Base-by-base conservation (phyloP, 2,797 vertebrate species). In the Monodelphis domestica region DNA sequence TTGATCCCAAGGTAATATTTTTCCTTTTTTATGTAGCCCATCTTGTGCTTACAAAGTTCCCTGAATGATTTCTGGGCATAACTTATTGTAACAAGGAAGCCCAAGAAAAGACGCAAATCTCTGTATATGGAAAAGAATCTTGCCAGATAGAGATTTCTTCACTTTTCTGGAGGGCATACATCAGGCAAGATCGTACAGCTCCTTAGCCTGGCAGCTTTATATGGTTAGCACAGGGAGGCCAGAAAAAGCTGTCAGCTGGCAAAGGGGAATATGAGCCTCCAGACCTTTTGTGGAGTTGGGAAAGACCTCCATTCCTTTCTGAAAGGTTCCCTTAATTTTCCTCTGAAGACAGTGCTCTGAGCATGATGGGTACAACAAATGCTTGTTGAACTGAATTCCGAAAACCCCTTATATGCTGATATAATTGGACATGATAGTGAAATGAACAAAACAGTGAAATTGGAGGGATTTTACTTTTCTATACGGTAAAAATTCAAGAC, bases 131-230 rank as follows among this genome's bases (percentile, higher is more conserved):
- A 90, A 96, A 90, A 95, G 59, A 89, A 70, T 56, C 38, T 30
- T 63, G 89, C 17, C 1, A 50, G 59, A 96, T 52, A 70, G 29
- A 53, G 56, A 6, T 91, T 91, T 53, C 78, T 96, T 97, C 93
- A 94, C 95, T 96, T 92, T 84, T 92, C 94, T 57, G 50, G 91
- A 97, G 96, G 96, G 96, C 92, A 94, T 54, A 0, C 56, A 93
- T 93, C 88, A 87, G 91, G 92, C 87, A 55, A 57, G 90, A 91
- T 57, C 90, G 93, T 55, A 53, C 88, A 53, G 21, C 59, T 38
- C 45, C 57, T 91, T 95, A 95, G 92, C 95, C 91, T 95, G 95
- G 88, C 90, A 89, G 92, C 97, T 97, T 97, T 97, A 97, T 97
- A 97, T 97, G 97, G 97, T 91, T 91, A 95, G 89, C 52, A 91